Base-by-base conservation (phyloP, 2,797 vertebrate genomes). In the Macroramphosus scolopax region DNA sequence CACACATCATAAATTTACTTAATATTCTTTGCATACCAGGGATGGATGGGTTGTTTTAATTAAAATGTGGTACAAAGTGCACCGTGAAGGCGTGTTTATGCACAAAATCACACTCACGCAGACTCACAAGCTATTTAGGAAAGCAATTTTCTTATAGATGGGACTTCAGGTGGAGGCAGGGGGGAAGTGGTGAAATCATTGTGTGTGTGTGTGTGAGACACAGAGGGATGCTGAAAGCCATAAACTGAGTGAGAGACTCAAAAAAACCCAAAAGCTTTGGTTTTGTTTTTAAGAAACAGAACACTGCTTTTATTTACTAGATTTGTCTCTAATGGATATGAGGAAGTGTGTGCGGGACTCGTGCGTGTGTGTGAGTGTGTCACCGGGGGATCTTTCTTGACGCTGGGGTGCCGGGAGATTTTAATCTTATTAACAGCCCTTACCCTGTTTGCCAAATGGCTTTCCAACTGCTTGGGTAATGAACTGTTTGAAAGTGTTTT, bases 341-440 rank as follows among this genome's bases (percentile, higher is more conserved):
- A n/a, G n/a, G n/a, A n/a, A n/a, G n/a, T n/a, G n/a, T n/a, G n/a
- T n/a, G n/a, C n/a, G n/a, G 50, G 10, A 26, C 14, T 46, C 20
- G 51, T 62, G 10, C 43, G 55, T 35, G 26, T 44, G 36, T 37
- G 32, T 26, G 16, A 43, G 48, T 39, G 16, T 71, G 57, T 56
- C 67, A 52, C 52, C 33, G 17, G 72, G 76, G 62, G 49, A 67
- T 60, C 68, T 51, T 47, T 72, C 57, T 75, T 68, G 59, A 69
- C 58, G 56, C 63, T 63, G 60, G 58, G 78, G 75, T 64, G 67
- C 69, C 8, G 44, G 22, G 72, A 82, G 82, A 85, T 83, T 83
- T 75, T 85, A 84, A 87, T 88, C 82, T 88, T 83, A 85, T 87
- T 89, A 88, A 85, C 84, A 78, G 69, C 75, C 72, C 51, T 73